Evolutionary conservation across 92 coral and sea anemone species (phyloP), one percentile per base, ranked within the genome.

Genomic region (Epizoanthus ramosus): DNA sequence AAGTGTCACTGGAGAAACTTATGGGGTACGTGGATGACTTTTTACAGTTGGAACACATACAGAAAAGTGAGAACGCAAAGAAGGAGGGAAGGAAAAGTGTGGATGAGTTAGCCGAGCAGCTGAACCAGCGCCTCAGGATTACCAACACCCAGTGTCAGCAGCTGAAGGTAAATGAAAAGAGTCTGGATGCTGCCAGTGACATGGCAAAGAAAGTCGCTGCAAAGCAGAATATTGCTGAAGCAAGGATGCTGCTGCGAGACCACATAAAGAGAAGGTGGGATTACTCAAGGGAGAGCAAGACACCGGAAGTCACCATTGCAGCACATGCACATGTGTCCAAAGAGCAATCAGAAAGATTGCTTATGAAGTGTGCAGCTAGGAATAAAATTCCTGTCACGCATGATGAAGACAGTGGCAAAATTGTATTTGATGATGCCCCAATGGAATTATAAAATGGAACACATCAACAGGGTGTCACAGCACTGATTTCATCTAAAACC

Each of bases 21-120:
- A 94, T 96, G 98, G 99, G 99, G 9, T 82, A 79, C 18, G 93
- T 86, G 10, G 80, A 84, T 3, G 99, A 96, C 64, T 88, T 69
- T 54, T 18, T 96, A 14, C 7, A 75, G 12, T 74, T 96, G 60
- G 90, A 82, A 19, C 58, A 92, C 19, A 75, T n/a, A 21, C 87
- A 86, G 61, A 77, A 77, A 24, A 15, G 4, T 14, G 8, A 53
- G 28, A 67, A 74, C 50, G 61, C 61, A 56, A 80, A 83, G n/a
- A 60, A 83, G 54, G 79, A 61, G 83, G 63, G 9, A 3, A 19
- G 66, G 4, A 68, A 59, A 37, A 57, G n/a, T 59, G 90, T 96
- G 4, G 94, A 88, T 76, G 92, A 90, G 66, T 87, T 96, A 12
- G 92, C 98, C 31, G 80, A 79, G 1, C 73, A 88, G 6, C 90